Evolutionary conservation across 2,888 invertebrate species (phyloP).

Genomic region (Conomelus anceps): DNA sequence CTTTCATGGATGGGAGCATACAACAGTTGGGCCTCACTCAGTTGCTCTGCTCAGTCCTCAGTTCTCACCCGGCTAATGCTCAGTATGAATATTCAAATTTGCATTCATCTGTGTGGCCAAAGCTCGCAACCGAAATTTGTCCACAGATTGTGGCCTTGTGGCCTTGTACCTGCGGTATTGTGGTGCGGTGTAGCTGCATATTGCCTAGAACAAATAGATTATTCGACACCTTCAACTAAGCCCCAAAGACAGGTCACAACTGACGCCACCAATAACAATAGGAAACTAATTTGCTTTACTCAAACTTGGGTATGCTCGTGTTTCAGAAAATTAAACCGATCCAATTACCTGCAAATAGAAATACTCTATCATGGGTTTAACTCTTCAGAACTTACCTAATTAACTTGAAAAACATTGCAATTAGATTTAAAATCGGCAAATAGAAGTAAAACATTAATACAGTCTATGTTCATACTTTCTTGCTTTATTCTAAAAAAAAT

Average conservation of each 20-base stretch:
- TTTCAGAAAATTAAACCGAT: too few relatives aligned
- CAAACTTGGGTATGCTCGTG: not conserved
- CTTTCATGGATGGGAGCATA: not conserved
- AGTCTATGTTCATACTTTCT: too few relatives aligned
- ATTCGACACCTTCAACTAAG: not conserved
- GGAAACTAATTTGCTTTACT: not conserved
- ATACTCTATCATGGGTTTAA: too few relatives aligned
- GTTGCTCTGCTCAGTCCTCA: not conserved
- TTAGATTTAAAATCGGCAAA: too few relatives aligned
- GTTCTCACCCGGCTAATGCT: not conserved
- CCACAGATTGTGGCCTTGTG: not conserved
- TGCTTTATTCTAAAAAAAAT: too few relatives aligned
- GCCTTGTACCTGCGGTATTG: not conserved
- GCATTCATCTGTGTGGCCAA: not conserved
- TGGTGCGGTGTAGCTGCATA: not conserved
- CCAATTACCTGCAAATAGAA: too few relatives aligned
- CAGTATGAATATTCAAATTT: not conserved
- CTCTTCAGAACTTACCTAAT: too few relatives aligned
- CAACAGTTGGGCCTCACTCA: not conserved
- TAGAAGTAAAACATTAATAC: too few relatives aligned
- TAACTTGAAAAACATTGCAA: too few relatives aligned
- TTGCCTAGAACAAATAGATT: not conserved
- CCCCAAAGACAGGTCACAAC: not conserved
- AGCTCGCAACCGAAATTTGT: not conserved
- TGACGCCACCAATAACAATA: not conserved